A percentile compares a stretch with the other conserved stretches of the same genome.
Conservation (phyloP, 2,888 invertebrate genomes). For the Carpatolechia fugitivella region DNA sequence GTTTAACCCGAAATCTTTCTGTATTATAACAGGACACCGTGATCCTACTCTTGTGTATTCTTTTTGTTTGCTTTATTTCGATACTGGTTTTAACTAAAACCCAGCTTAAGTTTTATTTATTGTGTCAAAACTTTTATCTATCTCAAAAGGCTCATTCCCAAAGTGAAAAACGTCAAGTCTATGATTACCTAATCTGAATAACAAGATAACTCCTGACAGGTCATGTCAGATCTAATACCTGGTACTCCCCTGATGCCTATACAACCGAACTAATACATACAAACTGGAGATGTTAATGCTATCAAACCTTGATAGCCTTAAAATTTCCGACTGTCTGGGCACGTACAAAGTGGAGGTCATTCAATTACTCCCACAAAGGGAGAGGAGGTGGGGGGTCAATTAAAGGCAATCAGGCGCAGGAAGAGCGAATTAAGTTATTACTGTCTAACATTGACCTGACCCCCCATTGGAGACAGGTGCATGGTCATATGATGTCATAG, state of each 20-base stretch:
- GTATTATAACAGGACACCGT: too few relatives aligned
- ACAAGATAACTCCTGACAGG: too few relatives aligned
- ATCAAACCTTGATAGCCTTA: conserved; percentile 11
- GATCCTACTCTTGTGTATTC: too few relatives aligned
- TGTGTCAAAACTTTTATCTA: too few relatives aligned
- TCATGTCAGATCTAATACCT: too few relatives aligned
- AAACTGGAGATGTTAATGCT: conserved; percentile 21
- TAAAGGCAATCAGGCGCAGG: conserved; percentile 63
- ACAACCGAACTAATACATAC: not conserved
- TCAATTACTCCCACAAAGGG: conserved; percentile 31
- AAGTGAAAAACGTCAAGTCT: not conserved
- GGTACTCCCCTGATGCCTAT: too few relatives aligned
- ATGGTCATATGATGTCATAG: not conserved
- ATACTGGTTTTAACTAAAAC: too few relatives aligned
- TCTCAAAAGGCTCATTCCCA: too few relatives aligned
- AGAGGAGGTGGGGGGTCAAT: conserved; percentile 50
- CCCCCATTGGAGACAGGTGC: not conserved
- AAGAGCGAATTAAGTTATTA: conserved; percentile 55
- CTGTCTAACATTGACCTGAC: conserved; percentile 13
- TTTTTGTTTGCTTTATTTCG: too few relatives aligned
- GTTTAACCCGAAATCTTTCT: too few relatives aligned
- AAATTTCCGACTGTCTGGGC: not conserved
- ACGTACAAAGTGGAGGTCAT: conserved; percentile 48
- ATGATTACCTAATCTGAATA: too few relatives aligned
- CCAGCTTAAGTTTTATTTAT: too few relatives aligned